Evolutionary conservation across 1,140 invertebrate species (phyloP).

Genomic region (Drosophila oshimai): DNA sequence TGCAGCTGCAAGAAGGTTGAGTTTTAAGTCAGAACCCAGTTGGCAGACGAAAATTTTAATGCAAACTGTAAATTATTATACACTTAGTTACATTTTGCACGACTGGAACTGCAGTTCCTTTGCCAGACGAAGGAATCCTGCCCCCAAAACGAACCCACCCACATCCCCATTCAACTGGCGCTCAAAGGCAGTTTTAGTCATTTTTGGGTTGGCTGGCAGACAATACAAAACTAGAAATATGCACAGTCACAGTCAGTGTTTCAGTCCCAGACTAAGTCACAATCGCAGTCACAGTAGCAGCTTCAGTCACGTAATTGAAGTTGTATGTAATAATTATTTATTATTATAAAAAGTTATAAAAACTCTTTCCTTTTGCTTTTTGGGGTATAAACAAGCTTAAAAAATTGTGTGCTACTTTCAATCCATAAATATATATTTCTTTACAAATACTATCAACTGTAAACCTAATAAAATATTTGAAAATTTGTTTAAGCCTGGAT

Average conservation of each 20-base stretch:
- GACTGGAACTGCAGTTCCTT: conserved; percentile 4
- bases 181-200: conserved; percentile 39
- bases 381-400: too few species aligned
- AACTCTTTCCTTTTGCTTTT: too few species aligned
- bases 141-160: not conserved
- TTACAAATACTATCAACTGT: too few species aligned
- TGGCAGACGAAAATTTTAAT: conserved; percentile 37
- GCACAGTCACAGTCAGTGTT: conserved; percentile 52
- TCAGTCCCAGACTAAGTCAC: conserved; percentile 42
- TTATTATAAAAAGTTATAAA: too few species aligned
- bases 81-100: conserved; percentile 17
- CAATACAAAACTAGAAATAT: conserved; percentile 77
- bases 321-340: too few species aligned
- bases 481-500: too few species aligned
- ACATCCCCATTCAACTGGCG: not conserved
- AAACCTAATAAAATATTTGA: too few species aligned
- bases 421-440: too few species aligned
- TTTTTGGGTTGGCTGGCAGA: conserved; percentile 56
- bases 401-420: too few species aligned
- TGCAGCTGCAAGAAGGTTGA: conserved; percentile 1
- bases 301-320: conserved; percentile 14
- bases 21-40: not conserved
- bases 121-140: not conserved
- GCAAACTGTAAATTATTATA: conserved; percentile 60
- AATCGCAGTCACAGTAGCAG: conserved; percentile 26